Conservation (phyloP, 2,888 invertebrate genomes). For the Sarcophaga caerulescens region DNA sequence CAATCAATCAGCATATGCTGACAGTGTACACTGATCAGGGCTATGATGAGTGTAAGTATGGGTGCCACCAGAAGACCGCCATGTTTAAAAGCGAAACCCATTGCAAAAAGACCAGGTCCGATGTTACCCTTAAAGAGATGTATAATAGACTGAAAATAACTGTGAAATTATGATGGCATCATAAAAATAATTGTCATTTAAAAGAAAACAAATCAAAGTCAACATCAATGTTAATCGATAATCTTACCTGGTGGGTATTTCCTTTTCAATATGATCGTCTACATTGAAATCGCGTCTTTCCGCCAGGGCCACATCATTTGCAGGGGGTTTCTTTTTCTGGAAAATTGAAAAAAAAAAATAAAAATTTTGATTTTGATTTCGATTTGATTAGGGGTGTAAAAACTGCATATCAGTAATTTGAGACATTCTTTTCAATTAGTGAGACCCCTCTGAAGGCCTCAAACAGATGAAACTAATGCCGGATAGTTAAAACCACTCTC, state of each 20-base stretch:
- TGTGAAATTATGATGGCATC: slow-evolving; percentile 77
- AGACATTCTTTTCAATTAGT: too few species aligned
- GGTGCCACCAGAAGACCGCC: slow-evolving; percentile 93
- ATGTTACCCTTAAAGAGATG: slow-evolving; percentile 97
- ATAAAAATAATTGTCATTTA: not conserved
- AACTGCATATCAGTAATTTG: too few species aligned
- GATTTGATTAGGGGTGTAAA: too few species aligned
- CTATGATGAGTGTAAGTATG: slow-evolving; percentile 89
- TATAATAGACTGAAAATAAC: slow-evolving; percentile 93
- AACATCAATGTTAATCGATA: not conserved
- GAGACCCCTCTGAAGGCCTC: too few species aligned
- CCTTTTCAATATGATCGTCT: slow-evolving; percentile 57
- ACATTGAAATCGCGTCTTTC: slow-evolving; percentile 50
- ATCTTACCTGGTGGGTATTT: slow-evolving; percentile 63
- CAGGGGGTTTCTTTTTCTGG: slow-evolving; percentile 52
- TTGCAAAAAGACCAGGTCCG: slow-evolving; percentile 96
- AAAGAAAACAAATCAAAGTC: not conserved
- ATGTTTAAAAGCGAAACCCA: slow-evolving; percentile 96
- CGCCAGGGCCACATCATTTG: slow-evolving; percentile 11
- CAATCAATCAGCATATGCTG: slow-evolving; percentile 94
- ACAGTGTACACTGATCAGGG: slow-evolving; percentile 93
- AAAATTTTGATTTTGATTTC: not conserved
- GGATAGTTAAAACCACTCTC: too few species aligned
- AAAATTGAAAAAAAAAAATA: not conserved
- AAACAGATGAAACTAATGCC: too few species aligned